Conservation (phyloP, 1,140 invertebrate species). For the Drosophila varians region DNA sequence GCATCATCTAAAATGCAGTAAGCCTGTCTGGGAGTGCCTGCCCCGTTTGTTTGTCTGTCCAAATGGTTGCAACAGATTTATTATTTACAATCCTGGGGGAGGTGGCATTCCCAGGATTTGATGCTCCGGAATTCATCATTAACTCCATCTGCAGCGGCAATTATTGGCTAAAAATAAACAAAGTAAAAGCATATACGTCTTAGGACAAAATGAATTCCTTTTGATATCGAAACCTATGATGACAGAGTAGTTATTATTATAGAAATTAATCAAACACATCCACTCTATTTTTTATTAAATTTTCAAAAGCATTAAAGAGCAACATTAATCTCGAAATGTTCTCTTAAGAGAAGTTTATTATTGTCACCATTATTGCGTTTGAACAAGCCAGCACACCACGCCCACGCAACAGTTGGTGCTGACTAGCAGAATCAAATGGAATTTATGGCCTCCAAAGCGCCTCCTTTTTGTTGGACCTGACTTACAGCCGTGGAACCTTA, state of each 20-base stretch:
- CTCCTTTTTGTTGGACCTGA: conserved; percentile 11
- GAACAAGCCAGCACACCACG: conserved; percentile 44
- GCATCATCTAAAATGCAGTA: conserved; percentile 57
- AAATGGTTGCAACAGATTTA: conserved; percentile 50
- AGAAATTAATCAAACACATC: no score
- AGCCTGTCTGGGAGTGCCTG: conserved; percentile 43
- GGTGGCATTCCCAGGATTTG: neutral
- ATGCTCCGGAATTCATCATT: neutral
- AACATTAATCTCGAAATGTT: neutral
- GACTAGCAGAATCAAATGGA: conserved; percentile 65
- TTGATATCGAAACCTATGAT: no score
- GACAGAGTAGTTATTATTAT: no score
- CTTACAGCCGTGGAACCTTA: conserved; percentile 3
- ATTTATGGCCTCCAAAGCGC: conserved; percentile 58
- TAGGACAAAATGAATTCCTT: no score
- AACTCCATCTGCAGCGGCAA: conserved; percentile 8
- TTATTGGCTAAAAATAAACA: conserved; percentile 2
- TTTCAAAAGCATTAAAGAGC: neutral
- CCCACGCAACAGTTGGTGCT: conserved; percentile 74
- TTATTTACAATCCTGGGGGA: conserved; percentile 46
- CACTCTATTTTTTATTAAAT: neutral
- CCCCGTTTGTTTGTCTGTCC: conserved; percentile 33
- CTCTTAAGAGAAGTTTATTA: conserved; percentile 38
- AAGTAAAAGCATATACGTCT: no score
- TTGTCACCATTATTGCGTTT: conserved; percentile 41